Percentiles rank a stretch among this genome's conserved stretches.
phyloP scores from a whole-genome alignment of 2,888 invertebrate genomes.

The Clitarchus hookeri region DNA sequence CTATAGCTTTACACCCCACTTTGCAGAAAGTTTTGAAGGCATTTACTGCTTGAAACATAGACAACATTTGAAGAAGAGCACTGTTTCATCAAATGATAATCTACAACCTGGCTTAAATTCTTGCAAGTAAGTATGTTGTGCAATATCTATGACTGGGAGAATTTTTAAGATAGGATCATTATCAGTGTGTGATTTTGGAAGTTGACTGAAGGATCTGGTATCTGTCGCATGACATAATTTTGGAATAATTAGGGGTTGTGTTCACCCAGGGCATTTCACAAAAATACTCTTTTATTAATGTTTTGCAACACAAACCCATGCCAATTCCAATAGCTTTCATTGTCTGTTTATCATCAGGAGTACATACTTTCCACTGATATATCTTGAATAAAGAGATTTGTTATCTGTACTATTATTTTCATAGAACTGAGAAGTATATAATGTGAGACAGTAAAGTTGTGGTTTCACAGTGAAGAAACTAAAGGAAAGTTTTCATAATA shows the following conservation, averaged over 20 bases:
- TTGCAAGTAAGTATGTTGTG: neutral
- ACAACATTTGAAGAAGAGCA: neutral
- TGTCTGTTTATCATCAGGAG: neutral
- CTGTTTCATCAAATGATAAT: neutral
- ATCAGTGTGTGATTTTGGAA: neutral
- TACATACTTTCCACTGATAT: neutral
- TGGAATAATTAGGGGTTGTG: neutral
- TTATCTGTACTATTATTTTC: neutral
- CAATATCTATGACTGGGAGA: neutral
- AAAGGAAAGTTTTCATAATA: too few relatives aligned
- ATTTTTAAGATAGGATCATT: neutral
- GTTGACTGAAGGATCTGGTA: neutral
- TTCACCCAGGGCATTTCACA: neutral
- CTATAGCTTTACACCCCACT: neutral
- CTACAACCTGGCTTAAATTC: neutral
- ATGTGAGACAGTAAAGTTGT: too few relatives aligned
- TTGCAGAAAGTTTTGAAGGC: neutral
- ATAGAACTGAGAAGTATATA: too few relatives aligned
- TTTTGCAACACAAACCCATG: neutral
- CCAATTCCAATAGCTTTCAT: neutral
- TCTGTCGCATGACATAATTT: neutral
- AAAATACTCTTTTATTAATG: neutral
- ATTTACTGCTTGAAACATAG: neutral
- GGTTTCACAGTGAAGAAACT: too few relatives aligned
- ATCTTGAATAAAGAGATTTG: neutral